Base-by-base conservation (phyloP, 2,797 vertebrate species). In the Falco biarmicus region DNA sequence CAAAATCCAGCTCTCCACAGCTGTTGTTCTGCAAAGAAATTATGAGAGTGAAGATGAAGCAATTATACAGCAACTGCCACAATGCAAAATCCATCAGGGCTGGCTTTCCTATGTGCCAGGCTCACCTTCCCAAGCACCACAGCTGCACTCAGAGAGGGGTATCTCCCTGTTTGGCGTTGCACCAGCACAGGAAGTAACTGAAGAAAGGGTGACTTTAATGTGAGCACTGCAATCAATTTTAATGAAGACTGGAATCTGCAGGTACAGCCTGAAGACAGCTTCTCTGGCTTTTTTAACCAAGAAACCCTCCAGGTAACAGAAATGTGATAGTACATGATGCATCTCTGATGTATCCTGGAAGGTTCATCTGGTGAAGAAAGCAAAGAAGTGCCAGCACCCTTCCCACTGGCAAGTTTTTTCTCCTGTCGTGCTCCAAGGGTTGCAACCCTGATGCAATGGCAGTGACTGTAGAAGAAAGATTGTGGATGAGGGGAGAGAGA, bases 21-120 rank as follows among this genome's bases (percentile, higher is more conserved):
- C 20, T 29, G 21, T 5, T 69, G 21, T 54, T 74, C 34, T 50
- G 60, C 53, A 75, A 66, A 16, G 20, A 50, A 76, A 47, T 59
- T 11, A 31, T 7, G 47, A 69, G 3, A 60, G 15, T 6, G 26
- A 54, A 75, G 32, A 32, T 18, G 21, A 64, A 82, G 13, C n/a
- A 43, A 32, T 65, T 64, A 10, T 15, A 24, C 5, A 82, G 45
- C 26, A 39, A 66, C 28, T 28, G 51, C 26, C 73, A 48, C 9
- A 74, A 34, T 1, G 1, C 0, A 2, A 59, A 66, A 66, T 3
- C 37, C 17, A 17, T 10, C 0, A 2, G 19, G 12, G 3, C 17
- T 87, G 82, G 28, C 45, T 61, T 78, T 78, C n/a, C 45, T 28
- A 0, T 4, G 19, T 22, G 12, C 45, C 81, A 75, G 37, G 37